Evolutionary conservation across 2,113 vertebrate species (phyloP), one percentile per base, ranked within the genome.

Genomic region (Stercorarius parasiticus): DNA sequence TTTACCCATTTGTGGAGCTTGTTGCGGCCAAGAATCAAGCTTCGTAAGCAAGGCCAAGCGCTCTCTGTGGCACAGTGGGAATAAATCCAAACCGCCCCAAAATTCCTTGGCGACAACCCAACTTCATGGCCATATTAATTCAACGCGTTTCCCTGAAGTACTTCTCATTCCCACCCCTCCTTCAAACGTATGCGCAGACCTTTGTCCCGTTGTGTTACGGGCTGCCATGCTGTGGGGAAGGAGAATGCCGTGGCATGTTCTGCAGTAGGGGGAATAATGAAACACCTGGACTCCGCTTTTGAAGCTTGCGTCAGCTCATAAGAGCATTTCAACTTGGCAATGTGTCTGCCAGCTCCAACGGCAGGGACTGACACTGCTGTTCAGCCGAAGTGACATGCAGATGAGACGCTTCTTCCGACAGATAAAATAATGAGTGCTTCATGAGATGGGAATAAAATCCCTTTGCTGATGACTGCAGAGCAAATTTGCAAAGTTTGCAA

Each of bases 1-100:
- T 74, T 80, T 74, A 50, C 88, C 84, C 88, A 76, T 71, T 66
- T 30, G 64, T 1, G 7, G 56, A 40, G 76, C 66, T 91, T 49
- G 53, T 50, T 38, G 76, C 5, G 11, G 80, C 77, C 90, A 50
- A 65, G 91, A 30, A 55, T 6, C 1, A 4, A 76, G 66, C 88
- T 56, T 27, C 6, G 7, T 34, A 22, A 88, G 93, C 43, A 22
- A 81, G 74, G 83, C 79, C 79, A 32, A 72, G 82, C 34, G 2
- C 69, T 58, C 83, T 67, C 86, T 36, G 53, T 77, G 79, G 86
- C 86, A 81, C 34, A 58, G 86, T 58, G 61, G 90, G 93, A 93
- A 88, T 50, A 16, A 30, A 66, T 88, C 91, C 95, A 93, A 96
- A 95, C 84, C 80, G 45, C 84, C 84, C 84, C 90, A 70, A 82